These are phyloP conservation scores for Acutogordius australiensis DNA, from an alignment of 2,888 invertebrate species.

Conservation along the genomic window DNA sequence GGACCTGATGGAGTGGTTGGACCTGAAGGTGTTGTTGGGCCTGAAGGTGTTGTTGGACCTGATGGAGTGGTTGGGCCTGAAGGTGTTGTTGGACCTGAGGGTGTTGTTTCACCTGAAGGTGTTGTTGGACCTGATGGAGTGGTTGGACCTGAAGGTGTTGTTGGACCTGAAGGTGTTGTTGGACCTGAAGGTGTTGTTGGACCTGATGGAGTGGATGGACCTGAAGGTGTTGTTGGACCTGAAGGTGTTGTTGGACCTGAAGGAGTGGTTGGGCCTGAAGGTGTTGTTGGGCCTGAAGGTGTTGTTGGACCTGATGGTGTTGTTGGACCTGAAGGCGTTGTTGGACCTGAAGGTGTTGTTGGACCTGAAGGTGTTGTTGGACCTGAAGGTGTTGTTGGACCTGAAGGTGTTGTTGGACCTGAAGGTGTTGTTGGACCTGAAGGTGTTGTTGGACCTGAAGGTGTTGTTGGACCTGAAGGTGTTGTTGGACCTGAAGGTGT, in stretches of 20 bases:
- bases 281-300: background rate
- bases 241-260: background rate
- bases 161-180: too few relatives aligned
- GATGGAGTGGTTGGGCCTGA: too few relatives aligned
- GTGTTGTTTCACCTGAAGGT: too few relatives aligned
- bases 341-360: background rate
- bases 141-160: too few relatives aligned
- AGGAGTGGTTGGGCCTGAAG: background rate
- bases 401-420: background rate
- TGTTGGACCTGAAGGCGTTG: background rate
- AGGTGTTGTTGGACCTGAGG: too few relatives aligned
- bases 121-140: too few relatives aligned
- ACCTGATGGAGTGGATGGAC: too few relatives aligned
- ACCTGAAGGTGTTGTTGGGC: too few relatives aligned
- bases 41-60: too few relatives aligned
- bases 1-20: too few relatives aligned
- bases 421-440: background rate
- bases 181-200: too few relatives aligned
- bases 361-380: background rate
- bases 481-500: background rate
- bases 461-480: background rate
- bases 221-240: background rate
- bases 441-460: background rate
- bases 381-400: background rate
- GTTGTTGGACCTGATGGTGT: background rate